Base-by-base conservation (phyloP, 2,888 invertebrate genomes). In the Andrena fulva region DNA sequence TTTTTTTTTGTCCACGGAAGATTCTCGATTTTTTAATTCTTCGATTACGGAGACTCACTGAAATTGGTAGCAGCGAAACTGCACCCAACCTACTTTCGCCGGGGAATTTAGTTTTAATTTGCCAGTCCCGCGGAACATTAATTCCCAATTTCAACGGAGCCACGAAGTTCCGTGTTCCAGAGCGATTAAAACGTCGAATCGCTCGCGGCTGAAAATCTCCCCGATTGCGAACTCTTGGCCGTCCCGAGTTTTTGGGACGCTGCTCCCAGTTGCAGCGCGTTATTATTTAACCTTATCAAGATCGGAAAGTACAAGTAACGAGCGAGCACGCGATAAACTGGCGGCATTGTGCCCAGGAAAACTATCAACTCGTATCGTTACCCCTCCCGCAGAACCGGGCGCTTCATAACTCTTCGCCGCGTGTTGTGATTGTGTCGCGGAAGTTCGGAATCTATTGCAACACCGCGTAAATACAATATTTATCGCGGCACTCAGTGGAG, bases 381-480 rank as follows among this genome's bases (percentile, higher is more conserved):
- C 24, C 35, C n/a, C 42, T 5, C 2, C 33, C 56, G 35, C n/a
- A 35, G 24, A 31, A 16, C 27, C 27, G 50, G 50, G 24, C 6
- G 70, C 35, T 60, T 60, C 52, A 31, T 66, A 76, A 76, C 66
- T 80, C 42, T 42, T 42, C 48, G 16, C 33, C 68, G 27, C 10
- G n/a, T 7, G n/a, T 48, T 60, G 56, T 52, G 82, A 85, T 85
- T 76, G 74, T 59, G 68, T 52, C 62, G 66, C 59, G 60, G 56
- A 85, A 82, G 59, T 85, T 77, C 54, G 35, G 31, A 66, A 79
- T 64, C 64, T 70, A 78, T 76, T 69, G 73, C 74, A 72, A 77
- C 77, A 80, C 50, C 72, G 82, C 62, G 77, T 75, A 80, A 85
- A 85, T 82, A 72, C 69, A 77, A 80, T 85, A 85, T 85, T 85